Evolutionary conservation across 2,113 vertebrate species (phyloP).

Genomic region (Sapayoa aenigma): DNA sequence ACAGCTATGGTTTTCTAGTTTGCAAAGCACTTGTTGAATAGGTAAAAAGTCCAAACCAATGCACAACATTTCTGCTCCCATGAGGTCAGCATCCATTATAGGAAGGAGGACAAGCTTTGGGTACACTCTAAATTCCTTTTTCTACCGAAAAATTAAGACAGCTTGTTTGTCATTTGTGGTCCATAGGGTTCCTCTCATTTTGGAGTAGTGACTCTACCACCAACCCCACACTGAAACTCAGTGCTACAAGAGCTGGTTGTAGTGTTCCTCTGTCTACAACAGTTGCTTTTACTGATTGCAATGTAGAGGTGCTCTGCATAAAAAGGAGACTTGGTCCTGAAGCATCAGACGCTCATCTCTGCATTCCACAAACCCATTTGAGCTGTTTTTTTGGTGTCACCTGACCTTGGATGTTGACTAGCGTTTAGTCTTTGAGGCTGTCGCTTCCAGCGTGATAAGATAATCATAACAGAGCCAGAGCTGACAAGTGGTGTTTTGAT

Average conservation of each 20-base stretch:
- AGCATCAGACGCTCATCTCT: not conserved
- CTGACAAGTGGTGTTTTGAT: slow-evolving; percentile 73
- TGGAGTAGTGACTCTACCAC: not conserved
- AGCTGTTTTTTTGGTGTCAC: not conserved
- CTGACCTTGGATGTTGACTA: slow-evolving; percentile 47
- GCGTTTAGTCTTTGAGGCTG: slow-evolving; percentile 47
- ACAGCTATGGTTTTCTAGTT: not conserved
- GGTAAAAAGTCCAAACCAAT: not conserved
- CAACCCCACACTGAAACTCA: not conserved
- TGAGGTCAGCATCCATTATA: not conserved
- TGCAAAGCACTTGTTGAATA: not conserved
- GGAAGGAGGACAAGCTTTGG: not conserved
- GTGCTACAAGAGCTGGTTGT: not conserved
- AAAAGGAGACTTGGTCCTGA: not conserved
- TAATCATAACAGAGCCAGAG: slow-evolving; percentile 67
- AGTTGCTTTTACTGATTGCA: not conserved
- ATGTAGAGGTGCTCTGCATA: not conserved
- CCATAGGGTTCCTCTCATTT: not conserved
- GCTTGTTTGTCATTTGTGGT: not conserved
- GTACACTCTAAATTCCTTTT: not conserved
- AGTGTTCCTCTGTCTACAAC: not conserved
- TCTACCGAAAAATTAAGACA: not conserved
- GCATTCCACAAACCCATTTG: not conserved
- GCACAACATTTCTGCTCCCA: not conserved
- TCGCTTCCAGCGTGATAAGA: slow-evolving; percentile 67